Evolutionary conservation across 2,888 invertebrate species (phyloP).

Genomic region (Theodoxus fluviatilis): DNA sequence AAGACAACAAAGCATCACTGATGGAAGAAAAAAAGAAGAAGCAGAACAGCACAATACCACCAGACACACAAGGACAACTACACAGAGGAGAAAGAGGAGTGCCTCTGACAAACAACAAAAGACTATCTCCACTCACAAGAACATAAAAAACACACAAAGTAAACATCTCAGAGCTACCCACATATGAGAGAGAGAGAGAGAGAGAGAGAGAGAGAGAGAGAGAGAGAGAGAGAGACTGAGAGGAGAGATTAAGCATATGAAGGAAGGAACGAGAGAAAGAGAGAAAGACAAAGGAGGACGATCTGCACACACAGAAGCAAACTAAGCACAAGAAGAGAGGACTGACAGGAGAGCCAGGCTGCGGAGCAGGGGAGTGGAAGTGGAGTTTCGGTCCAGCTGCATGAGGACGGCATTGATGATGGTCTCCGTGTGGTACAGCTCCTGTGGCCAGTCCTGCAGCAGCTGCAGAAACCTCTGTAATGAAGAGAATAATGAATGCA

Average conservation of each 20-base stretch:
- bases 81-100: too few relatives aligned
- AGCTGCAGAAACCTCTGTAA: constrained; percentile 73
- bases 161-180: too few relatives aligned
- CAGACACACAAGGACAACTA: too few relatives aligned
- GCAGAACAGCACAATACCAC: too few relatives aligned
- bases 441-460: constrained; percentile 85
- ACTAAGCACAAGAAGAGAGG: neutral
- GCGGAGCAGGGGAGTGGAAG: constrained; percentile 80
- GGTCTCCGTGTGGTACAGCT: constrained; percentile 69
- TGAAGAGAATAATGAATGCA: neutral
- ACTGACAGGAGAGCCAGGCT: constrained; percentile 82
- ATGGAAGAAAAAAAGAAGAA: too few relatives aligned
- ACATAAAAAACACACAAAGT: too few relatives aligned
- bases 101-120: too few relatives aligned
- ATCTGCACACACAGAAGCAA: neutral
- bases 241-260: neutral
- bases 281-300: neutral
- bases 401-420: constrained; percentile 87
- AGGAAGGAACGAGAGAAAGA: neutral
- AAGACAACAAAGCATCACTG: too few relatives aligned
- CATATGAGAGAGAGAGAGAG: too few relatives aligned
- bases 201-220: too few relatives aligned
- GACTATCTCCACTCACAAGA: too few relatives aligned
- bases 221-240: too few relatives aligned
- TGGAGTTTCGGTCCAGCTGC: constrained; percentile 73